Evolutionary conservation across 2,888 invertebrate genomes (phyloP).

Genomic region (Archips crataeganus): DNA sequence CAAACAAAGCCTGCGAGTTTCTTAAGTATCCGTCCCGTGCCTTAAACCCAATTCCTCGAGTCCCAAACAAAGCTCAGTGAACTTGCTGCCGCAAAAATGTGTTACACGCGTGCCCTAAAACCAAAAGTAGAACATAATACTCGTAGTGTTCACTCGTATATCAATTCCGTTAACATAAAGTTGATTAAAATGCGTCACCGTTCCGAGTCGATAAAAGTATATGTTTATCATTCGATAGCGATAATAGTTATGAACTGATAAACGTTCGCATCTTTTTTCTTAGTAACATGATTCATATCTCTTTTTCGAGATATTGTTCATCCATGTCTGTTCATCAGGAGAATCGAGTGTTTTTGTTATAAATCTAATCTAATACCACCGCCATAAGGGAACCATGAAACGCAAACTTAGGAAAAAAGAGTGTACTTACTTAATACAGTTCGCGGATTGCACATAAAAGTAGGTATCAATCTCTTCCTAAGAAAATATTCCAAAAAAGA

Average conservation of each 20-base stretch:
- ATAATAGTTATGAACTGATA: conserved; percentile 39
- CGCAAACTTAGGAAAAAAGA: too few species aligned
- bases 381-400: too few species aligned
- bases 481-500: too few species aligned
- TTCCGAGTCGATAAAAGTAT: conserved; percentile 21
- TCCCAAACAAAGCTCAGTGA: not conserved
- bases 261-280: conserved; percentile 10
- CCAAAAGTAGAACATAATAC: not conserved
- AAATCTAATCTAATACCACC: not conserved
- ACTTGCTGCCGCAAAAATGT: not conserved
- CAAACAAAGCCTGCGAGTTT: too few species aligned
- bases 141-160: conserved; percentile 2
- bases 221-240: conserved; percentile 31
- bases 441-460: too few species aligned
- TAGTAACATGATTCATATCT: conserved; percentile 20
- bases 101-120: conserved; percentile 15
- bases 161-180: conserved; percentile 29
- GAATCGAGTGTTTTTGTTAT: not conserved
- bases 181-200: conserved; percentile 25
- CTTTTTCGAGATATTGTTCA: conserved; percentile 9
- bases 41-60: not conserved
- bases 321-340: conserved; percentile 9
- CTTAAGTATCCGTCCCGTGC: too few species aligned
- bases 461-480: too few species aligned
- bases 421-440: too few species aligned